A percentile compares a stretch with the other conserved stretches of the same genome.
These are phyloP conservation scores for Cephus spinipes DNA, from an alignment of 2,888 invertebrate genomes.

Conservation along the genomic window DNA sequence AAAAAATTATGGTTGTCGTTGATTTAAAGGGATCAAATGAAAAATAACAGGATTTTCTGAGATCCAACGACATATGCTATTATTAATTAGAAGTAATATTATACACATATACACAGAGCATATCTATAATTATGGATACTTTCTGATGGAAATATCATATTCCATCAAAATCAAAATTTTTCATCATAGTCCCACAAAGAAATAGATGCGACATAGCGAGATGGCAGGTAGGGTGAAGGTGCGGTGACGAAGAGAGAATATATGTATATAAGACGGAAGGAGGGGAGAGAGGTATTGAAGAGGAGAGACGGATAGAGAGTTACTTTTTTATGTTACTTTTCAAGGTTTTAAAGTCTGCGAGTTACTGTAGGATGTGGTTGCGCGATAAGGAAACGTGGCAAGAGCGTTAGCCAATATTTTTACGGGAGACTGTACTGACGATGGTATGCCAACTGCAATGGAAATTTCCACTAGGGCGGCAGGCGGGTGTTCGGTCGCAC, in stretches of 20 bases:
- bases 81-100: neutral
- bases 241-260: neutral
- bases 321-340: neutral
- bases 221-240: neutral
- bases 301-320: neutral
- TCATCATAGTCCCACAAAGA: neutral
- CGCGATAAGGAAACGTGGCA: neutral
- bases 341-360: neutral
- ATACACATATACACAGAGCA: neutral
- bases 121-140: neutral
- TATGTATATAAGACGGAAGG: neutral
- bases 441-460: constrained; percentile 61
- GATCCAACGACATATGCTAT: neutral
- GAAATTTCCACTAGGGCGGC: constrained; percentile 60
- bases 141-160: neutral
- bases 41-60: neutral
- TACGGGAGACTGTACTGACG: constrained; percentile 55
- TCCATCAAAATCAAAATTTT: neutral
- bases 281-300: neutral
- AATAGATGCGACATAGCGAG: neutral
- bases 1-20: neutral
- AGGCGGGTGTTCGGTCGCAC: neutral
- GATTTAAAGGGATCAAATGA: neutral
- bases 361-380: neutral
- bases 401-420: constrained; percentile 36